Evolutionary conservation across 2,797 vertebrate species (phyloP).

Genomic region (Taeniopygia guttata): DNA sequence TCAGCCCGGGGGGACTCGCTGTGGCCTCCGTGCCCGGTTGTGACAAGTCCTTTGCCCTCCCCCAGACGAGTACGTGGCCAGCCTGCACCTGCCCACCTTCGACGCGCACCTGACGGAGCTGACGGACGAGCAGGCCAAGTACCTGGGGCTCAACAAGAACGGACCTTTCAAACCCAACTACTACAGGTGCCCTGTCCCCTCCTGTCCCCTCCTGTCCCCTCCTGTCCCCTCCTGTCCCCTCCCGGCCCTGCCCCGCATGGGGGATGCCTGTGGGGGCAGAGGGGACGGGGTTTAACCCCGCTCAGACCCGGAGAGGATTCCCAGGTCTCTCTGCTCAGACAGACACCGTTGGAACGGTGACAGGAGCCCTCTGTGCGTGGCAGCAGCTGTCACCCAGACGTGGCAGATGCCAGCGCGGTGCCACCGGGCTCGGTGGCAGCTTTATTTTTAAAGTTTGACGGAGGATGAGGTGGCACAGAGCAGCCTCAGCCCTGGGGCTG

Average conservation of each 20-base stretch:
- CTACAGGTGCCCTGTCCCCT: slow-evolving; percentile 89
- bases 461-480: neutral
- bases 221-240: neutral
- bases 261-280: rapidly evolving
- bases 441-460: neutral
- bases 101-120: slow-evolving; percentile 97
- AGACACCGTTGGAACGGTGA: neutral
- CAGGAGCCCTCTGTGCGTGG: neutral
- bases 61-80: slow-evolving; percentile 96
- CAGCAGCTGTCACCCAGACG: neutral
- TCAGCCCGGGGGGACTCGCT: rapidly evolving
- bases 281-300: rapidly evolving
- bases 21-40: rapidly evolving
- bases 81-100: slow-evolving; percentile 96
- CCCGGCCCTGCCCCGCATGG: neutral
- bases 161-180: slow-evolving; percentile 99
- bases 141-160: slow-evolving; percentile 97
- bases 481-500: neutral
- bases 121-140: slow-evolving; percentile 95
- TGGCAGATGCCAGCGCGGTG: neutral
- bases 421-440: neutral
- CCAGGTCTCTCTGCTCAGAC: rapidly evolving
- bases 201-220: no score
- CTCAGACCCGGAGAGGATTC: rapidly evolving
- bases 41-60: rapidly evolving